Evolutionary conservation across 2,888 invertebrate genomes (phyloP).

Genomic region (Reticulitermes lucifugus): DNA sequence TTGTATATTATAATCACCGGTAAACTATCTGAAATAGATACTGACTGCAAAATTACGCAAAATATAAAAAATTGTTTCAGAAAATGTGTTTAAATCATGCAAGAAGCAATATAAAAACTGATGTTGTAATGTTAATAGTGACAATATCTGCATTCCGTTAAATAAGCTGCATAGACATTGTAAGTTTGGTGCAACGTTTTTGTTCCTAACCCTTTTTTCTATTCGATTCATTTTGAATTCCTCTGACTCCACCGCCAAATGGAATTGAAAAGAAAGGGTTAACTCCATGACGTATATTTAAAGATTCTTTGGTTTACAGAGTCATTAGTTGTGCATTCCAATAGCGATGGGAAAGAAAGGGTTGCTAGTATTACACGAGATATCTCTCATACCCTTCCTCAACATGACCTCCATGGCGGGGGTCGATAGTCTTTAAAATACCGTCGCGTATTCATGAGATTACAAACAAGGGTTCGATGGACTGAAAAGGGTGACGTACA

Average conservation of each 20-base stretch:
- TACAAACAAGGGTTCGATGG: background rate
- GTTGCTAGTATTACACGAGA: constrained; percentile 1
- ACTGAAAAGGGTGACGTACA: background rate
- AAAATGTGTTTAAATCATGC: no score
- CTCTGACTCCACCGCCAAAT: background rate
- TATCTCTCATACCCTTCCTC: constrained; percentile 13
- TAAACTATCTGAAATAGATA: no score
- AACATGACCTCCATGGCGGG: background rate
- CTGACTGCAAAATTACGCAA: no score
- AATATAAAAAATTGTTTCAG: no score
- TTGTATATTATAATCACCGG: no score
- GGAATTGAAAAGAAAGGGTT: background rate
- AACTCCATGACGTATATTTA: background rate
- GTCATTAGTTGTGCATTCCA: constrained; percentile 7
- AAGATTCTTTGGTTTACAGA: constrained; percentile 4
- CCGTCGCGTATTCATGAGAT: background rate
- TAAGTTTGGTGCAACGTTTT: no score
- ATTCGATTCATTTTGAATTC: background rate
- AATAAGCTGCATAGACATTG: no score
- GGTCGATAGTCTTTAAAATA: background rate
- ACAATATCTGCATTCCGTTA: no score
- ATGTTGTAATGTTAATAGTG: no score
- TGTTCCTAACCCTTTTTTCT: background rate
- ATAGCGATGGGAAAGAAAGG: constrained; percentile 8
- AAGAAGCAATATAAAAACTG: no score